Conservation (phyloP, 1,140 invertebrate genomes). For the Triops longicaudatus region DNA sequence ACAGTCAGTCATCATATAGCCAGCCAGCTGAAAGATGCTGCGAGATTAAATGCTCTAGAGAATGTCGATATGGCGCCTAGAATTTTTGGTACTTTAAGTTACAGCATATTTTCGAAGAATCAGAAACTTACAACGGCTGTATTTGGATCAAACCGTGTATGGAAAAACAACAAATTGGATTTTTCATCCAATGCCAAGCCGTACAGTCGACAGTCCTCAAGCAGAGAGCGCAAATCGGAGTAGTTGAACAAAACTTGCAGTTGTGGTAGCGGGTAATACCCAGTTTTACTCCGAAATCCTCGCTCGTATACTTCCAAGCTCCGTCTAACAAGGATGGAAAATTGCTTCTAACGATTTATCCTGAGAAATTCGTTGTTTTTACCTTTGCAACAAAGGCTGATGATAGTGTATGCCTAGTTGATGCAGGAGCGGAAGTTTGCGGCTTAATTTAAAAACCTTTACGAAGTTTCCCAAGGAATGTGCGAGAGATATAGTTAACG, state of each 20-base stretch:
- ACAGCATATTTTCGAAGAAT: conserved; percentile 32
- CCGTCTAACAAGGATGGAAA: neutral
- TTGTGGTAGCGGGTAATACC: conserved; percentile 17
- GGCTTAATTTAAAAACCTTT: neutral
- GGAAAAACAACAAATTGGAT: conserved; percentile 6
- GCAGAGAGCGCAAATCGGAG: neutral
- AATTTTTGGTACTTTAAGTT: neutral
- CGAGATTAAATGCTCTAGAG: neutral
- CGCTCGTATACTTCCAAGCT: conserved; percentile 21
- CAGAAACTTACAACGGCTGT: neutral
- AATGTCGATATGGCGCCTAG: neutral
- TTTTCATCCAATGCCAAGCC: conserved; percentile 19
- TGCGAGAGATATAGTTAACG: neutral
- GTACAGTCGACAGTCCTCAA: conserved; percentile 9
- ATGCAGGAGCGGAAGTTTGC: neutral
- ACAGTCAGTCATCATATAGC: conserved; percentile 26
- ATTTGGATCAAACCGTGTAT: neutral
- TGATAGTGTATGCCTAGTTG: neutral
- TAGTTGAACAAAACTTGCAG: neutral
- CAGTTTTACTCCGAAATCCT: conserved; percentile 11
- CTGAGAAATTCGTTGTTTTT: neutral
- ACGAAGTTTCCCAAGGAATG: neutral
- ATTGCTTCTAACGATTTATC: neutral
- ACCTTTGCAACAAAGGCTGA: neutral
- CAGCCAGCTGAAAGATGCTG: neutral